These are phyloP conservation scores for Solenopsis fugax DNA, from an alignment of 1,140 invertebrate genomes.

Conservation along the genomic window DNA sequence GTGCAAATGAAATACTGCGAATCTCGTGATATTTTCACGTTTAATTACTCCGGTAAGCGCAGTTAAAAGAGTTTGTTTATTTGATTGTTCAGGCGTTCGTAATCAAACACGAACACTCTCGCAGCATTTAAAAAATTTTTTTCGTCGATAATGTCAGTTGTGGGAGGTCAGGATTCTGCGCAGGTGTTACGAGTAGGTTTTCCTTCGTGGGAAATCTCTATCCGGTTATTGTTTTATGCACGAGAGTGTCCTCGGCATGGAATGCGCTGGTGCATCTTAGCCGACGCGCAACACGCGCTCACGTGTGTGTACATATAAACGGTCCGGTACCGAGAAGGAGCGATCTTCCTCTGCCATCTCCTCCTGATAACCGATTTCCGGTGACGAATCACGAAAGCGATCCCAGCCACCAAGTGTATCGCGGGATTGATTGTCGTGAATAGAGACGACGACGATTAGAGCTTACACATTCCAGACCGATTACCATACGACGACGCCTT, in stretches of 20 bases:
- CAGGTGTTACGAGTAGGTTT: slow-evolving; percentile 30
- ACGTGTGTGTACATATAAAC: not conserved
- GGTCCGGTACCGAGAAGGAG: slow-evolving; percentile 46
- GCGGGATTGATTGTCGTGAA: slow-evolving; percentile 61
- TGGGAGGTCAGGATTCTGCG: slow-evolving; percentile 36
- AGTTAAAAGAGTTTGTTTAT: slow-evolving; percentile 1
- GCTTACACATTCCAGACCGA: slow-evolving; percentile 64
- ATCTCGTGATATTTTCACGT: not conserved
- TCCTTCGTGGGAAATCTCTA: slow-evolving; percentile 60
- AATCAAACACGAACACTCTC: not conserved
- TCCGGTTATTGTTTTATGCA: slow-evolving; percentile 67
- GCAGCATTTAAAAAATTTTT: not conserved
- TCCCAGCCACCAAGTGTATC: slow-evolving; percentile 9
- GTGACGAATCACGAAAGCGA: slow-evolving; percentile 46
- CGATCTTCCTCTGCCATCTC: not conserved
- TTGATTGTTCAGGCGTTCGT: not conserved
- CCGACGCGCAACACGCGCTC: not conserved
- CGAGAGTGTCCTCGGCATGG: slow-evolving; percentile 68
- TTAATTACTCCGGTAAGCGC: not conserved
- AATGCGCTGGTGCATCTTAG: slow-evolving; percentile 47
- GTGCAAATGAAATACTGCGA: not conserved
- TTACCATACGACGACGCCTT: slow-evolving; percentile 63
- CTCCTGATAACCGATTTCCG: slow-evolving; percentile 66
- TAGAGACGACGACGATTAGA: slow-evolving; percentile 53
- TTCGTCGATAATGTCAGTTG: not conserved